Conservation (phyloP, 1,140 invertebrate species). For the Epicauta chinensis region DNA sequence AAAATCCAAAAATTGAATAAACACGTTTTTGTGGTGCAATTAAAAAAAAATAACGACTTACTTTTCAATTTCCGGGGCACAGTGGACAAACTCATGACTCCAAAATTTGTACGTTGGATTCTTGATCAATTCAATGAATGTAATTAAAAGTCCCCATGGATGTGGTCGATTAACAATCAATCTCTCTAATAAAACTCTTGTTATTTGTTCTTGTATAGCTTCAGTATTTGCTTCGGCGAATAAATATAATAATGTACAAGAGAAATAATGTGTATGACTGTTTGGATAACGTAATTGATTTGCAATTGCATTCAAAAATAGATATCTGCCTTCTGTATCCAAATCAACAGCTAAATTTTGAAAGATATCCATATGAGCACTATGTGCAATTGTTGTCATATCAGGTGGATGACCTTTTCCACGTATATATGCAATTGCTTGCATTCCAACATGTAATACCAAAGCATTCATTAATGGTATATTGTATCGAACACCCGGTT, state of each 20-base stretch:
- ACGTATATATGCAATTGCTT: conserved; percentile 86
- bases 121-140: conserved; percentile 98
- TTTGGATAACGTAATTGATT: conserved; percentile 99
- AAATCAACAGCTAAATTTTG: conserved; percentile 96
- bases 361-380: conserved; percentile 99
- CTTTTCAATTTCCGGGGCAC: conserved; percentile 98
- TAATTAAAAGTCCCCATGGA: conserved; percentile 98
- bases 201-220: conserved; percentile 85
- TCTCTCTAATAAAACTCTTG: conserved; percentile 90
- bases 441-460: conserved; percentile 94
- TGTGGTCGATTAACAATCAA: conserved; percentile 97
- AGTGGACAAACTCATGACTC: conserved; percentile 98
- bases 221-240: conserved; percentile 98
- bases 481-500: conserved; percentile 89
- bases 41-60: conserved; percentile 46
- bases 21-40: no score
- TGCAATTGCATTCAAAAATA: conserved; percentile 97
- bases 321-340: conserved; percentile 83
- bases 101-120: conserved; percentile 99
- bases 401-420: conserved; percentile 84
- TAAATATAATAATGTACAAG: conserved; percentile 91
- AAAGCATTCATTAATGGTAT: conserved; percentile 95
- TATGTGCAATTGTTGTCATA: conserved; percentile 94
- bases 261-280: conserved; percentile 99
- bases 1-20: no score